Base-by-base conservation (phyloP, 2,888 invertebrate species). In the Temnothorax rugatulus region DNA sequence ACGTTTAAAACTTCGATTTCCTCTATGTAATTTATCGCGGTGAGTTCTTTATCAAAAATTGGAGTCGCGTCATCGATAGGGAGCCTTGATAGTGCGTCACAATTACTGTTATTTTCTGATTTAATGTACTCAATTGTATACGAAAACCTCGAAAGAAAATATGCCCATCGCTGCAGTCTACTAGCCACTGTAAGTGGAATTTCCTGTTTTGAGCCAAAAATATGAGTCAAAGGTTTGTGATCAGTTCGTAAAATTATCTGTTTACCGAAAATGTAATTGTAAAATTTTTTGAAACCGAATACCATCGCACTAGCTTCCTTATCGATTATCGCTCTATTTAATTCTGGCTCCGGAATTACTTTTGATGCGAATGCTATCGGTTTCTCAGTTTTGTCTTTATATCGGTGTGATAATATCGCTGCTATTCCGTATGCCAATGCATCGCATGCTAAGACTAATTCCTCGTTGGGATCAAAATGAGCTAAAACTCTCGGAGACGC, bases 221-320 rank as follows among this genome's bases (percentile, higher is more conserved):
- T 89, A 11, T 64, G 52, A 11, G 1, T 29, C 1, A 59, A 57
- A 4, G 59, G 25, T 5, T 59, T 25, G 7, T 59, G 25, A 59
- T 41, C 41, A 2, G 59, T 59, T 7, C 8, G 8, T 41, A 41
- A 59, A 4, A 29, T 25, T 4, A 59, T 59, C 13, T 59, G 11
- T 29, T 25, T 25, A 13, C 59, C 5, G 5, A 13, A 59, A 15
- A 59, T 59, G 0, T 25, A 59, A 15, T 59, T 59, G 21, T 29
- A 29, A 4, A 59, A 59, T 15, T 59, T 59, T 15, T 86, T 84
- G 41, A 87, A 87, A 11, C 34, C 63, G 2, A 89, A 89, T 13
- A 88, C 61, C 29, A 86, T 86, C 0, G 84, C 86, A 34, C 63
- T 77, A 1, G 87, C 87, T 52, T 89, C 85, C 76, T 90, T 89